Conservation (phyloP, 2,113 vertebrate genomes). For the Sciurus niger region DNA sequence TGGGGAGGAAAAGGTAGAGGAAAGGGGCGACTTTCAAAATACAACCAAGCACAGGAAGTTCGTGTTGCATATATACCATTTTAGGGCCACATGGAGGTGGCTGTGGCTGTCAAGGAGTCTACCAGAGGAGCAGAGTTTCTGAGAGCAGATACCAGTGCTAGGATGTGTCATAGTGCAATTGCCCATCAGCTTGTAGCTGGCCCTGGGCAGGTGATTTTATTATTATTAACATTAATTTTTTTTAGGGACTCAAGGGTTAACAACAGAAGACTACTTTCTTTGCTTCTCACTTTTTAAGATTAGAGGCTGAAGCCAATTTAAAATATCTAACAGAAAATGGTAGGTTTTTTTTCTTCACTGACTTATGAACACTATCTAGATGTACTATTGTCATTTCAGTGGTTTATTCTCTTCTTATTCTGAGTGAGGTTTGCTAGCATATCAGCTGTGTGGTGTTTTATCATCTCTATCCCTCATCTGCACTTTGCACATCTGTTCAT, state of each 20-base stretch:
- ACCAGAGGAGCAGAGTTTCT: not conserved
- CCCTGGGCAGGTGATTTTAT: not conserved
- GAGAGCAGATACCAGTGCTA: not conserved
- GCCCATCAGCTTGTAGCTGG: not conserved
- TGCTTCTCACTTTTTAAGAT: not conserved
- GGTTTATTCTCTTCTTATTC: not conserved
- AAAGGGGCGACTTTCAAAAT: not conserved
- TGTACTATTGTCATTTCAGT: not conserved
- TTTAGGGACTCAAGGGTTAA: not conserved
- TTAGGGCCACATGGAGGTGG: not conserved
- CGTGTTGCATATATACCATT: not conserved
- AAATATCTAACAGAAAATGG: not conserved
- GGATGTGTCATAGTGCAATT: not conserved
- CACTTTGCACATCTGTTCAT: not conserved
- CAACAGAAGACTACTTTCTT: constrained; percentile 48
- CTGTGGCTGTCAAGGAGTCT: not conserved
- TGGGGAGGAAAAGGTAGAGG: not conserved
- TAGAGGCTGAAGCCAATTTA: not conserved
- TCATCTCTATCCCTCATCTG: not conserved
- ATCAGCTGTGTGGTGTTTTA: not conserved
- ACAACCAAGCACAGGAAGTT: not conserved
- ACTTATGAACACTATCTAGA: not conserved
- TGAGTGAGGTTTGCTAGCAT: not conserved
- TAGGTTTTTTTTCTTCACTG: not conserved
- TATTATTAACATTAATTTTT: constrained; percentile 2